Evolutionary conservation across 2,113 vertebrate genomes (phyloP), one percentile per base, ranked within the genome.

Genomic region (Peromyscus maniculatus): DNA sequence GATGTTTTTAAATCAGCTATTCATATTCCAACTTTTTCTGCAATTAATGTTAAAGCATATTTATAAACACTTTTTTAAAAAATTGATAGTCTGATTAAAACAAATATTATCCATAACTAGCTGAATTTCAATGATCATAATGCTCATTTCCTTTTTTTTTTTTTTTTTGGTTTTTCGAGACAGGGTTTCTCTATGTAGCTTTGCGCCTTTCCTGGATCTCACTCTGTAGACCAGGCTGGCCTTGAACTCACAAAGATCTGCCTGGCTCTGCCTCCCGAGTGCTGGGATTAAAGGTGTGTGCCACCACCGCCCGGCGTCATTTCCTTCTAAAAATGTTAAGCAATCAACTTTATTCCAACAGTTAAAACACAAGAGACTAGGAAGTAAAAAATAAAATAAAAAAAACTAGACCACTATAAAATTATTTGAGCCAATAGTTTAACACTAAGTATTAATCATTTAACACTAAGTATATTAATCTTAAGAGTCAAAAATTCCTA

Each of bases 71-170:
- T 64, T 7, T 86, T 71, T 3, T 49, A 79, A 74, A 79, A 66
- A 78, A 78, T 33, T 33, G 66, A 66, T 69, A 66, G 49, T 75
- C 93, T 94, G 62, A 77, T 62, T 96, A 87, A 92, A 95, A 80
- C 36, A 82, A 90, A 66, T 36, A 66, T 80, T 80, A 64, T 49
- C 72, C 43, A 31, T 87, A 90, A 97, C 19, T 87, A 87, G 3
- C 24, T 91, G 84, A 94, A 7, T 95, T 94, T 94, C 67, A 93
- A 90, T 33, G 17, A 92, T 57, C 52, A 92, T 71, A 89, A 91
- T n/a, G n/a, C 9, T 91, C 26, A 93, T 59, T 46, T 43, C 43
- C 43, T 43, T 43, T 43, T 43, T 43, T 43, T 43, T 43, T 43
- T 43, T 43, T 43, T 43, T 43, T 43, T 43, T 43, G 3, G 43